Conservation (phyloP, 2,888 invertebrate species). For the Drosophila hamatofila region DNA sequence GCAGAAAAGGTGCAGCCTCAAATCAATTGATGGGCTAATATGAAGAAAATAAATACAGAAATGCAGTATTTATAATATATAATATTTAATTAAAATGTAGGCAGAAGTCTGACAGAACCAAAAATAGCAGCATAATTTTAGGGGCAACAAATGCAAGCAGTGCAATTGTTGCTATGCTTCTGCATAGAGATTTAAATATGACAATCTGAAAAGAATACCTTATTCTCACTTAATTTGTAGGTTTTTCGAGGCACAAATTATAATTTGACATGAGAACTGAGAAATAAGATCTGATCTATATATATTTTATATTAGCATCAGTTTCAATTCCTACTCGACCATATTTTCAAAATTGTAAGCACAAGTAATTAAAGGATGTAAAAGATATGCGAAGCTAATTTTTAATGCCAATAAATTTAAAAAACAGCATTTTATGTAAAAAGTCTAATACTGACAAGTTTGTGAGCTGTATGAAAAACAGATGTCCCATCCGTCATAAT, state of each 20-base stretch:
- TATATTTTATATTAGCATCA: background rate
- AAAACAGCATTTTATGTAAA: background rate
- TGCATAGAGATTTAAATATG: background rate
- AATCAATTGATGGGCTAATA: too few species aligned
- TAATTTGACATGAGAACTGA: too few species aligned
- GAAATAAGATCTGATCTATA: background rate
- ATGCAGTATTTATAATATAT: too few species aligned
- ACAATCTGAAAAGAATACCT: too few species aligned
- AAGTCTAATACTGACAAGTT: background rate
- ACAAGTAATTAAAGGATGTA: background rate
- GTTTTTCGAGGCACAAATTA: too few species aligned
- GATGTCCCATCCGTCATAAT: background rate
- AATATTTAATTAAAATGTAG: background rate
- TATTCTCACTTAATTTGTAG: too few species aligned
- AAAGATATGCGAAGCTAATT: background rate
- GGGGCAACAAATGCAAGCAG: background rate
- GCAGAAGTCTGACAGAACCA: background rate
- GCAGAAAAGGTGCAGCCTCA: too few species aligned
- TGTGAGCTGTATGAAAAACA: background rate
- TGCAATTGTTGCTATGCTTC: background rate
- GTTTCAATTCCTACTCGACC: too few species aligned
- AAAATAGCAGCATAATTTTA: background rate
- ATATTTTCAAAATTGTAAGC: background rate
- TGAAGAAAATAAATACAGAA: too few species aligned
- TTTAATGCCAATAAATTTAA: too few species aligned